Evolutionary conservation across 2,888 invertebrate genomes (phyloP).

Genomic region (Erebia aethiops): DNA sequence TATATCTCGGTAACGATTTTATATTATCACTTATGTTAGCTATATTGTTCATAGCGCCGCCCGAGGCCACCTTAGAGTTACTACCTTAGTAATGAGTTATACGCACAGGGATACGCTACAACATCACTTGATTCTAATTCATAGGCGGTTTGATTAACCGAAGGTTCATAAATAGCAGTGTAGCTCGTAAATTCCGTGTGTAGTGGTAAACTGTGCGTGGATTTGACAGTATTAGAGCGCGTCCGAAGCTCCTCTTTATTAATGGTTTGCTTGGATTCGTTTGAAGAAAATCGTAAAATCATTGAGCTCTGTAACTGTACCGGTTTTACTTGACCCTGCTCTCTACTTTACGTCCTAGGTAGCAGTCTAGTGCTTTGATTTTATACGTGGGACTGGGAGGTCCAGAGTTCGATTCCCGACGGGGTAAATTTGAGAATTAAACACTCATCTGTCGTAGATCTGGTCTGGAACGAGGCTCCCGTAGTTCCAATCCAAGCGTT

Average conservation of each 20-base stretch:
- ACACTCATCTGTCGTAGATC: no score
- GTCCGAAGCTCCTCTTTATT: slow-evolving; percentile 13
- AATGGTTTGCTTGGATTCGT: slow-evolving; percentile 10
- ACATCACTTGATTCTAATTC: slow-evolving; percentile 46
- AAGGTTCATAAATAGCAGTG: slow-evolving; percentile 28
- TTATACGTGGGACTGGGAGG: no score
- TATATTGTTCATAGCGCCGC: slow-evolving; percentile 35
- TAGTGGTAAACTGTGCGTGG: slow-evolving; percentile 21
- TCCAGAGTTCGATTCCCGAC: no score
- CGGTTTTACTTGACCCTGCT: background rate
- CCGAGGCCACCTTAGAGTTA: slow-evolving; percentile 34
- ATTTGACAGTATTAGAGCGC: slow-evolving; percentile 24
- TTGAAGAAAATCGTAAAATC: slow-evolving; percentile 7
- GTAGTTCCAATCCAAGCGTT: no score
- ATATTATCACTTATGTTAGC: slow-evolving; percentile 33
- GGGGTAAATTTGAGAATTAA: no score
- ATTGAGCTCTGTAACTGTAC: background rate
- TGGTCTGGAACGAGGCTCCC: no score
- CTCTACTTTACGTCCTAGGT: background rate
- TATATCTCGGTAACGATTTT: slow-evolving; percentile 32
- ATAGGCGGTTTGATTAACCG: slow-evolving; percentile 41
- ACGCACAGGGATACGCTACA: slow-evolving; percentile 31
- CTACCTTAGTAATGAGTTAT: slow-evolving; percentile 36
- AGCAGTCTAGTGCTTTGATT: background rate
- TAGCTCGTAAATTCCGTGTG: slow-evolving; percentile 19